A percentile compares a stretch with the other conserved stretches of the same genome.
Evolutionary conservation across 2,888 invertebrate genomes (phyloP).

Genomic region (Brachynemurus nebulosus): DNA sequence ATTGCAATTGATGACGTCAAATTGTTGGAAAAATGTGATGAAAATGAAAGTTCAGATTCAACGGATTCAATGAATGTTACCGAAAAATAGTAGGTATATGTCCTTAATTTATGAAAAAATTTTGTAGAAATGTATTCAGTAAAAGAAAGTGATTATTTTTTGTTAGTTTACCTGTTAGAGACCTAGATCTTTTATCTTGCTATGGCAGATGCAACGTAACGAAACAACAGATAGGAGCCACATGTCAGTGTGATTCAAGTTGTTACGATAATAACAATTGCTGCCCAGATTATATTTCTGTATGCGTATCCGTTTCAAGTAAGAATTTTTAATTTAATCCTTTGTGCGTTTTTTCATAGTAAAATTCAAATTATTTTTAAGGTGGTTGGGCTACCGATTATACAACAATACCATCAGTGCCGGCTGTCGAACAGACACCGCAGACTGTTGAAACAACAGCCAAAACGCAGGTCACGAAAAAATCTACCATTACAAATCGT

Average conservation of each 20-base stretch:
- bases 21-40: neutral
- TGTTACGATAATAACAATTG: neutral
- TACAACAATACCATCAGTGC: no score
- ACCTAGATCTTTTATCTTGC: neutral
- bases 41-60: neutral
- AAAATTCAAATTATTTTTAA: no score
- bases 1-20: neutral
- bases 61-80: neutral
- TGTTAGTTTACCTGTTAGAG: no score
- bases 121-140: no score
- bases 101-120: neutral
- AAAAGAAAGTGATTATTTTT: no score
- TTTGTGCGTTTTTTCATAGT: neutral
- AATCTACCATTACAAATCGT: no score
- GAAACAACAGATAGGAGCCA: neutral
- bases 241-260: neutral
- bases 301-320: neutral
- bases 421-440: no score
- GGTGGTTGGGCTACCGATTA: no score
- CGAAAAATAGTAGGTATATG: neutral
- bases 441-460: no score
- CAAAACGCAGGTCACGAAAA: no score
- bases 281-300: neutral
- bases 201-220: neutral
- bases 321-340: neutral